Evolutionary conservation across 92 coral and sea anemone species (phyloP), one percentile per base, ranked within the genome.

Genomic region (Zoanthus gigantus): DNA sequence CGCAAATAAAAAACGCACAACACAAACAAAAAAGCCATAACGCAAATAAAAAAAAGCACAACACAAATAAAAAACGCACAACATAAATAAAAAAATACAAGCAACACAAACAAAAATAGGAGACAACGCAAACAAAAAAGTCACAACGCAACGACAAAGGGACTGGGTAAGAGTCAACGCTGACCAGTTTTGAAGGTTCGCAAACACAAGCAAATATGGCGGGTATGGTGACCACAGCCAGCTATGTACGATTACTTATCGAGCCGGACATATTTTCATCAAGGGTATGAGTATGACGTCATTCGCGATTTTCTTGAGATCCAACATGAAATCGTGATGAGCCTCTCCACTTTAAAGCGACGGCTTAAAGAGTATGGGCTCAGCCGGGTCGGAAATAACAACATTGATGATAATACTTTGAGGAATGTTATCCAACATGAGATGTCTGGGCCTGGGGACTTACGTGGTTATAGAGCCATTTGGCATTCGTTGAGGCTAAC

Each of bases 261-360:
- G 79, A 74, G 79, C n/a, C n/a, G n/a, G n/a, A 74, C 61, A 42
- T 77, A 90, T 47, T 90, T 89, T 85, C 86, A 78, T 71, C 85
- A 50, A 77, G 86, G 92, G 54, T 90, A 76, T 75, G 80, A 83
- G 10, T 74, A 74, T 28, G 53, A 74, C 74, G 85, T 91, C 50
- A 91, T 87, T 34, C n/a, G n/a, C n/a, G n/a, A n/a, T n/a, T n/a
- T n/a, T n/a, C n/a, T n/a, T n/a, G n/a, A n/a, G n/a, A n/a, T n/a
- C n/a, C n/a, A n/a, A n/a, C n/a, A n/a, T n/a, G n/a, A n/a, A n/a
- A n/a, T n/a, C n/a, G n/a, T 16, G 31, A 87, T 87, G 84, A 90
- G 90, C 71, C 74, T 88, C 57, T 68, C 77, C 14, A 91, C 94
- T 29, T 69, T 88, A 71, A 87, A 91, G 85, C 89, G 91, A 75